Base-by-base conservation (phyloP, 1,140 invertebrate species). In the Philotrypesis tridentata region DNA sequence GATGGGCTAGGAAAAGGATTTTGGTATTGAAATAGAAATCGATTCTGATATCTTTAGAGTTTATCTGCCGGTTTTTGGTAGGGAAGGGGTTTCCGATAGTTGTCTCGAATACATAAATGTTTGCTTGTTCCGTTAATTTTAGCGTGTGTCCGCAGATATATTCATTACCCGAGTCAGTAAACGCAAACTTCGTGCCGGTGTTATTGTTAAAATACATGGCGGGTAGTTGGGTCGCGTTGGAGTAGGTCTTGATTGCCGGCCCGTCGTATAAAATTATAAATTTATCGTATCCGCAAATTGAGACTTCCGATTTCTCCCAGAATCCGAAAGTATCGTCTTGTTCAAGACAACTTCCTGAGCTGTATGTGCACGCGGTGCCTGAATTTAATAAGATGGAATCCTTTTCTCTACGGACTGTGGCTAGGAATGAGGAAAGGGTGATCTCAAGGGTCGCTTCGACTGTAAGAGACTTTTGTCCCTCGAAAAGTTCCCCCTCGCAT, bases 11-110 rank as follows among this genome's bases (percentile, higher is more conserved):
- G 25, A 84, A 86, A 9, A 86, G 55, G 37, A 87, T 82, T 83
- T 85, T 87, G 2, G 85, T 78, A 37, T 87, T 87, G 0, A 87
- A 40, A 31, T 85, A 85, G 0, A 79, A 70, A 5, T 79, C 74
- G 25, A 82, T 23, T 29, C 67, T 23, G 0, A 37, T 12, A 9
- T 61, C 67, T 21, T 31, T 29, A 0, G 67, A 23, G 7, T 68
- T 31, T 14, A 68, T 17, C 12, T 17, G 0, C 25, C 3, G 0
- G 5, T 31, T 68, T 68, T 29, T 68, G 0, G 67, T 68, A 4
- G 67, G 67, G 21, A 68, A 68, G 2, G 67, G 14, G 25, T 68
- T 68, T 1, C 67, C 67, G 2, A 29, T 31, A 7, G 67, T 4
- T 12, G 67, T 31, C 33, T 68, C 67, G 31, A 68, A 68, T 21